Conservation (phyloP, 1,140 invertebrate genomes). For the Solenopsis fugax region DNA sequence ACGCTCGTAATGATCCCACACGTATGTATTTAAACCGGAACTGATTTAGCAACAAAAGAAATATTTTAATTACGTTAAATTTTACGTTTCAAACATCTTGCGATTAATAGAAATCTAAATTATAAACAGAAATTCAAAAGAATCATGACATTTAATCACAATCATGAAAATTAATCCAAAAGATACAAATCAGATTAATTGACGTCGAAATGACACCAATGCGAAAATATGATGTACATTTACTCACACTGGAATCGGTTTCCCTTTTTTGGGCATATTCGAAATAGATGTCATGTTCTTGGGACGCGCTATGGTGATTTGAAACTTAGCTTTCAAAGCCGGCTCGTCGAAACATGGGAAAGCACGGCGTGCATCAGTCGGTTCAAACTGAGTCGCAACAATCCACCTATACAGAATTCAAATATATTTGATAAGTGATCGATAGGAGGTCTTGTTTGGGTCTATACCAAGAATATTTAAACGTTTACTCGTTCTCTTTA, state of each 20-base stretch:
- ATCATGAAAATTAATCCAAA: neutral
- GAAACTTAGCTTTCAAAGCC: conserved; percentile 94
- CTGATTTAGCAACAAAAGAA: conserved; percentile 83
- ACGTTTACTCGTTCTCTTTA: neutral
- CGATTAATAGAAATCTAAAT: neutral
- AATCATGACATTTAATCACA: neutral
- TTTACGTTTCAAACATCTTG: neutral
- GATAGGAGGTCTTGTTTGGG: neutral
- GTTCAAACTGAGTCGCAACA: conserved; percentile 96
- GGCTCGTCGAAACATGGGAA: conserved; percentile 99
- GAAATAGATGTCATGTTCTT: conserved; percentile 91
- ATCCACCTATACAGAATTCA: conserved; percentile 89
- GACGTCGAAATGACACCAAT: no score
- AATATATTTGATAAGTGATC: conserved; percentile 23
- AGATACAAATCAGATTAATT: neutral
- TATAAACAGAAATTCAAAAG: neutral
- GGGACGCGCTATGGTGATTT: conserved; percentile 92
- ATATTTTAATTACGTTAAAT: neutral
- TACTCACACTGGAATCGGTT: conserved; percentile 87
- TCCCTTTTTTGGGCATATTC: conserved; percentile 90
- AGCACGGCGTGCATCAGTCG: conserved; percentile 94
- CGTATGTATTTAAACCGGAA: conserved; percentile 88
- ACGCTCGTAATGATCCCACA: conserved; percentile 93
- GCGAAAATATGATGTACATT: neutral
- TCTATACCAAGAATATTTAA: neutral